Conservation (phyloP, 2,888 invertebrate species). For the Polydrusus pterygomalis region DNA sequence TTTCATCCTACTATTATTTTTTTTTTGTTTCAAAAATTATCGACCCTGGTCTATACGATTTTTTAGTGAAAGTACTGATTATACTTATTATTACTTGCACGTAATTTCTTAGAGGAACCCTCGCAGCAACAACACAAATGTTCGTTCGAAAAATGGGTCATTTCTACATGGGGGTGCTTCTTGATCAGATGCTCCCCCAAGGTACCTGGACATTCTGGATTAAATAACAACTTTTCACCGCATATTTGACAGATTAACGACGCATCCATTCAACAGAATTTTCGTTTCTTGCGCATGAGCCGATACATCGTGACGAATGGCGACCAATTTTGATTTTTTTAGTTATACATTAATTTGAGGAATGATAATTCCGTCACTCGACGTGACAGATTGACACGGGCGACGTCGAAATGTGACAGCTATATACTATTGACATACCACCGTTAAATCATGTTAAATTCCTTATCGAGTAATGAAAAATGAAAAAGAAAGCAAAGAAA, state of each 20-base stretch:
- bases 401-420: slow-evolving; percentile 16
- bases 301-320: slow-evolving; percentile 37
- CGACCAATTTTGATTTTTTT: slow-evolving; percentile 22
- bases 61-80: too few species aligned
- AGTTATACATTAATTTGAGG: slow-evolving; percentile 16
- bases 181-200: slow-evolving; percentile 66
- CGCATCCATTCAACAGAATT: slow-evolving; percentile 49
- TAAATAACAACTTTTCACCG: slow-evolving; percentile 63
- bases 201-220: slow-evolving; percentile 59
- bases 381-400: background rate
- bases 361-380: slow-evolving; percentile 13
- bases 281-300: slow-evolving; percentile 36
- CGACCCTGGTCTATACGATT: too few species aligned
- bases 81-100: slow-evolving; percentile 31
- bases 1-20: too few species aligned
- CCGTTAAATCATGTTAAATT: slow-evolving; percentile 10
- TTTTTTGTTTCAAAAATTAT: too few species aligned
- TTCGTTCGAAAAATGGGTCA: slow-evolving; percentile 63
- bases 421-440: background rate
- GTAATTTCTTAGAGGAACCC: slow-evolving; percentile 29
- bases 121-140: slow-evolving; percentile 43
- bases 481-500: slow-evolving; percentile 41
- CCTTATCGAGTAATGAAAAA: slow-evolving; percentile 30
- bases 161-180: slow-evolving; percentile 64
- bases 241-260: slow-evolving; percentile 64